phyloP scores from a whole-genome alignment of 2,113 vertebrate species.

The Poecilia latipinna region DNA sequence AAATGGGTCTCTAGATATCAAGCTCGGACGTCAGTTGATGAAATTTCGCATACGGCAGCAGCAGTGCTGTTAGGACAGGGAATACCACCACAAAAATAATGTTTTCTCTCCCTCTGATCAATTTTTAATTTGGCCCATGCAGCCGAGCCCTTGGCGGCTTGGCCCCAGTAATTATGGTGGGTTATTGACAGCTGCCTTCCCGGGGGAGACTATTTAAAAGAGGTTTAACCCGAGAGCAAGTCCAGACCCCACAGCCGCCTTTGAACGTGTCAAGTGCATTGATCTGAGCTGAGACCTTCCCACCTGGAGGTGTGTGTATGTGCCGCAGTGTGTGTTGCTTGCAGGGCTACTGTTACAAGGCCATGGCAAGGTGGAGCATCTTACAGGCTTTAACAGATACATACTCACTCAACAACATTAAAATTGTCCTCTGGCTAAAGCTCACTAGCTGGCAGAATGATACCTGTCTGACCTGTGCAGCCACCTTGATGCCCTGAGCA shows the following conservation, averaged over 20 bases:
- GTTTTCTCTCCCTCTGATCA: conserved; percentile 84
- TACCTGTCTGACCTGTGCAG: conserved; percentile 55
- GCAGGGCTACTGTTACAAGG: conserved; percentile 76
- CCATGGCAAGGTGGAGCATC: conserved; percentile 55
- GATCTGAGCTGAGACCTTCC: conserved; percentile 87
- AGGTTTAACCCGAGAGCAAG: conserved; percentile 92
- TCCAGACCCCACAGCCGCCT: conserved; percentile 82
- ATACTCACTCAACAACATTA: conserved; percentile 19
- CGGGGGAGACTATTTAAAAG: conserved; percentile 88
- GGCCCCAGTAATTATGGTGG: conserved; percentile 89
- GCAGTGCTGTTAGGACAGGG: conserved; percentile 73
- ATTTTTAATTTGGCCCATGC: conserved; percentile 84
- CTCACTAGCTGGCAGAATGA: conserved; percentile 50
- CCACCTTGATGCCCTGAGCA: conserved; percentile 67
- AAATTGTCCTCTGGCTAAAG: conserved; percentile 68
- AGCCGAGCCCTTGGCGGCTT: conserved; percentile 79
- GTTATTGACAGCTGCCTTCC: conserved; percentile 90
- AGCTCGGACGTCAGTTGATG: conserved; percentile 61
- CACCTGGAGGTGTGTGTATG: conserved; percentile 77
- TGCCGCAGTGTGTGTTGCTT: conserved; percentile 63
- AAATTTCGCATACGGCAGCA: conserved; percentile 69
- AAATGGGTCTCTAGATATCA: conserved; percentile 71
- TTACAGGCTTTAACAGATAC: conserved; percentile 52
- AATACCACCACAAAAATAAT: conserved; percentile 80
- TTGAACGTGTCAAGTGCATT: conserved; percentile 91